phyloP scores from a whole-genome alignment of 2,888 invertebrate species.

The Trichopoda pennipes region DNA sequence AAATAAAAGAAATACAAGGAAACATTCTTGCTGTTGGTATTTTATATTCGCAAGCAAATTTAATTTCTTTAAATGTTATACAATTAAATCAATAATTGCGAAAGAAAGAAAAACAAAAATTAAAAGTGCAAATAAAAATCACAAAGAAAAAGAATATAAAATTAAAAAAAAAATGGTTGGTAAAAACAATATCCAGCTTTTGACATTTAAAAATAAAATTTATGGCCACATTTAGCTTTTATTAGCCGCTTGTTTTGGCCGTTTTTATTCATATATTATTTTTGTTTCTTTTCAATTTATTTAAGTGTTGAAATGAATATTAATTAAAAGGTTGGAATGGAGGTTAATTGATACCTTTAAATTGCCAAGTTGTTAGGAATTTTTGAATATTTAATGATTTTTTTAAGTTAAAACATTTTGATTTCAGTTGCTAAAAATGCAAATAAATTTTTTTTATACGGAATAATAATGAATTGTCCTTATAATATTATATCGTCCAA shows the following conservation, averaged over 20 bases:
- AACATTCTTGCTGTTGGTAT: conserved; percentile 12
- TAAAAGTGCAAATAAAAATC: conserved; percentile 37
- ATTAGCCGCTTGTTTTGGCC: conserved; percentile 21
- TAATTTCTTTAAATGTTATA: conserved; percentile 47
- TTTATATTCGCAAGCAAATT: conserved; percentile 10
- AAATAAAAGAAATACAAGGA: no score
- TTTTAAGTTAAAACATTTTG: no score
- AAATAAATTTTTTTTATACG: no score
- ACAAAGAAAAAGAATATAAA: background rate
- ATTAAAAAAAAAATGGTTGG: background rate
- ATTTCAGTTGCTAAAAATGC: no score
- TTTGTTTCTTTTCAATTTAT: background rate
- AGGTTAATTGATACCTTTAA: background rate
- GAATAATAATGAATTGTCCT: no score
- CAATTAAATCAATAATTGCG: conserved; percentile 58
- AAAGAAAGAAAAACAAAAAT: no score
- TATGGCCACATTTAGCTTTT: conserved; percentile 44
- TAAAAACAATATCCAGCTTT: conserved; percentile 4
- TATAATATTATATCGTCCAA: no score
- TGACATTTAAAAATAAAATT: conserved; percentile 62
- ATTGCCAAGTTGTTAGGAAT: background rate
- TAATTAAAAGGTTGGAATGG: no score
- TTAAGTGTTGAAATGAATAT: background rate
- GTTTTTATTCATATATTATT: background rate
- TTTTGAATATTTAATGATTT: background rate